These are phyloP conservation scores for Parelbella ahira DNA, from an alignment of 2,888 invertebrate genomes.

Conservation along the genomic window DNA sequence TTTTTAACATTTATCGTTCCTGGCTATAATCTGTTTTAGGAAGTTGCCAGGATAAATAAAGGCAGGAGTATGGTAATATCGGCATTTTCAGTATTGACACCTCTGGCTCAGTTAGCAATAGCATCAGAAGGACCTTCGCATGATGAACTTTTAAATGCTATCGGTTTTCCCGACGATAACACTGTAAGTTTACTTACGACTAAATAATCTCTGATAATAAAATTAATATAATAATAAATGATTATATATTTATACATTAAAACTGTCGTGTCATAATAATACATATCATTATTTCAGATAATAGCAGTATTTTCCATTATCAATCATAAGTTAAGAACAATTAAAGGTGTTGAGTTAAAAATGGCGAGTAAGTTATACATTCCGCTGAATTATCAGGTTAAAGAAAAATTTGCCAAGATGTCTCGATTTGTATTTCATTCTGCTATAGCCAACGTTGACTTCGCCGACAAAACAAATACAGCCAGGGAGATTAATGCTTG, in stretches of 20 bases:
- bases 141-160: constrained; percentile 12
- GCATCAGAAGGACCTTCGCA: constrained; percentile 9
- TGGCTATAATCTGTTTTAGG: too few relatives aligned
- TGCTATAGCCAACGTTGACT: neutral
- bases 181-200: neutral
- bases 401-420: neutral
- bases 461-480: neutral
- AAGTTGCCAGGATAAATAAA: neutral
- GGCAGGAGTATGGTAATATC: constrained; percentile 5
- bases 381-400: neutral
- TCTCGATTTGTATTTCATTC: neutral
- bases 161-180: constrained; percentile 7
- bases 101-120: constrained; percentile 3
- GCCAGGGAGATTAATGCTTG: neutral
- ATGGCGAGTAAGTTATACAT: too few relatives aligned
- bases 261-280: too few relatives aligned
- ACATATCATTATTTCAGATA: too few relatives aligned
- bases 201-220: too few relatives aligned
- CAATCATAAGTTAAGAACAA: too few relatives aligned
- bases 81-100: constrained; percentile 11
- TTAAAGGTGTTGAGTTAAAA: too few relatives aligned
- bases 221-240: too few relatives aligned
- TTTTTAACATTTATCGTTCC: too few relatives aligned
- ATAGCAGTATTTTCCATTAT: too few relatives aligned
- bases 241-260: too few relatives aligned